Evolutionary conservation across 2,888 invertebrate species (phyloP).

Genomic region (Acrocera orbiculus): DNA sequence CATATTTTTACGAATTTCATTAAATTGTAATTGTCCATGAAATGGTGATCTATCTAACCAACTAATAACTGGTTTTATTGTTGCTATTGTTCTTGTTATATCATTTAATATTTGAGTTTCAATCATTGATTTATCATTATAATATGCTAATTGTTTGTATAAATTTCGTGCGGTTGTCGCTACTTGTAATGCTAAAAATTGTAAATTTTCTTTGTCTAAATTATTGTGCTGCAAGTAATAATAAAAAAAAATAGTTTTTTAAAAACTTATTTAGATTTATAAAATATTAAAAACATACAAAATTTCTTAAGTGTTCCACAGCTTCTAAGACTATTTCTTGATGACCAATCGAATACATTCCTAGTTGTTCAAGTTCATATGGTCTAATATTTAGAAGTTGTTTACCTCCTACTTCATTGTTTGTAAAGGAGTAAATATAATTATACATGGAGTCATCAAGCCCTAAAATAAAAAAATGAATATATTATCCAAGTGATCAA

Average conservation of each 20-base stretch:
- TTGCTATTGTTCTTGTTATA: constrained; percentile 66
- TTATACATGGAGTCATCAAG: constrained; percentile 44
- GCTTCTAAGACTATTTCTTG: constrained; percentile 87
- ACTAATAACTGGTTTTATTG: constrained; percentile 71
- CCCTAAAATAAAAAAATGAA: constrained; percentile 17
- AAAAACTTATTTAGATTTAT: not conserved
- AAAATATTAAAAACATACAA: constrained; percentile 37
- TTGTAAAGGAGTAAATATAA: constrained; percentile 63
- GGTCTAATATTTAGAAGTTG: constrained; percentile 62
- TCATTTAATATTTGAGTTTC: constrained; percentile 68
- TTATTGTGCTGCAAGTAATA: constrained; percentile 61
- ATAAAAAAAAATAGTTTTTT: constrained; percentile 2
- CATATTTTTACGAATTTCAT: constrained; percentile 50
- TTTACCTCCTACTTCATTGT: constrained; percentile 65
- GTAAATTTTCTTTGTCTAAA: constrained; percentile 78
- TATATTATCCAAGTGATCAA: too few relatives aligned
- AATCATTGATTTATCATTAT: constrained; percentile 40
- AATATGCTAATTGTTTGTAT: constrained; percentile 46
- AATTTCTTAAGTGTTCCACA: constrained; percentile 73
- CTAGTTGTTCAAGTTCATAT: constrained; percentile 74
- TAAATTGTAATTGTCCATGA: constrained; percentile 38
- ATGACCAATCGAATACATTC: constrained; percentile 74
- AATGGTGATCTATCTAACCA: constrained; percentile 63
- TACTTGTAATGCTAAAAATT: constrained; percentile 68
- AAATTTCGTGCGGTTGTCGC: constrained; percentile 67